Conservation (phyloP, 2,797 vertebrate species). For the Smutsia gigantea region DNA sequence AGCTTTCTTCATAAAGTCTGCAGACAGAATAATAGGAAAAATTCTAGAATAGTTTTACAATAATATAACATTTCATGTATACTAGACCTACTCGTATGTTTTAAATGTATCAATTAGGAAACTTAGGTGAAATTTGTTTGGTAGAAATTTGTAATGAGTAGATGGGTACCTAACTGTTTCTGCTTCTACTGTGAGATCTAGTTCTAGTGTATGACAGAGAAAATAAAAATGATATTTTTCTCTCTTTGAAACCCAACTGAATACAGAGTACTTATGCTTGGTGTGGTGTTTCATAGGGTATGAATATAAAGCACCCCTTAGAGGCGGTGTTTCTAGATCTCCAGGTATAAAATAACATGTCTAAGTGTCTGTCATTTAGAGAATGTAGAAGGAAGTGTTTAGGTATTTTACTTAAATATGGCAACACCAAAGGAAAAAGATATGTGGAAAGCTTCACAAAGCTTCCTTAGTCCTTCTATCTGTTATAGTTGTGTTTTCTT, state of each 20-base stretch:
- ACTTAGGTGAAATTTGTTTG: background rate
- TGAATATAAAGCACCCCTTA: background rate
- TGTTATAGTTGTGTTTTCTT: background rate
- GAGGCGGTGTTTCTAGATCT: background rate
- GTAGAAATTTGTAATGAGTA: background rate
- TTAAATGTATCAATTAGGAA: background rate
- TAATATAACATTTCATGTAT: background rate
- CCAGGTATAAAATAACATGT: background rate
- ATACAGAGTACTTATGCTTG: background rate
- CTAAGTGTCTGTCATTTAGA: conserved; percentile 31
- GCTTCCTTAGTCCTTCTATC: background rate
- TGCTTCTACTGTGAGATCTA: background rate
- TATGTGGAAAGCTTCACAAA: background rate
- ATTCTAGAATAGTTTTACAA: background rate
- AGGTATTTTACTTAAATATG: background rate
- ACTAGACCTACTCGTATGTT: background rate
- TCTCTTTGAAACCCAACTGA: background rate
- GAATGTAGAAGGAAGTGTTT: background rate
- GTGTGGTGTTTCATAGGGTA: background rate
- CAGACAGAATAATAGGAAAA: background rate
- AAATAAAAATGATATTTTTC: conserved; percentile 36
- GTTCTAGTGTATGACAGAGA: background rate
- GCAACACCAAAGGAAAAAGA: background rate
- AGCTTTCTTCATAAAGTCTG: background rate
- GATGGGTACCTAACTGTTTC: background rate